phyloP scores from a whole-genome alignment of 2,113 vertebrate genomes.

The Columba janthina region DNA sequence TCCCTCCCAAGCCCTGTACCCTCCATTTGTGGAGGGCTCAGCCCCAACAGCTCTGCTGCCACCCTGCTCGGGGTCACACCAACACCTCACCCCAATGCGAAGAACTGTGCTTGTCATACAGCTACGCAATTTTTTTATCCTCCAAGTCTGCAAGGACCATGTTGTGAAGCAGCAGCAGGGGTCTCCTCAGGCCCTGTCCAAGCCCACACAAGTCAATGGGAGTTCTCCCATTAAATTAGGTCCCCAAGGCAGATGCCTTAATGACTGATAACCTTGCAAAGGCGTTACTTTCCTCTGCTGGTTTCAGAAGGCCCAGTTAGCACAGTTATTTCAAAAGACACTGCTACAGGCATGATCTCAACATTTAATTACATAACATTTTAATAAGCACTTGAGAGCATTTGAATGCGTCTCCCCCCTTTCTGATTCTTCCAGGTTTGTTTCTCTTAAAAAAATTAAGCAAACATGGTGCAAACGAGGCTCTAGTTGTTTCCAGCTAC shows the following conservation, averaged over 20 bases:
- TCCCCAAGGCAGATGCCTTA: neutral
- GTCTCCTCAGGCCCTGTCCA: neutral
- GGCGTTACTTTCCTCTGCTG: neutral
- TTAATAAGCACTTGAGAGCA: constrained; percentile 17
- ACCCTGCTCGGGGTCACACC: neutral
- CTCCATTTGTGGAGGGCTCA: neutral
- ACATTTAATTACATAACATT: constrained; percentile 58
- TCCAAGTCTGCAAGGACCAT: neutral
- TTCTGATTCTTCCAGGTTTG: constrained; percentile 21
- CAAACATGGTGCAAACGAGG: neutral
- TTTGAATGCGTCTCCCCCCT: constrained; percentile 5
- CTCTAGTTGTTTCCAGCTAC: neutral
- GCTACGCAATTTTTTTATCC: neutral
- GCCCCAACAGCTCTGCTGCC: neutral
- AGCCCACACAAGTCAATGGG: constrained; percentile 9
- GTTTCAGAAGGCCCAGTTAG: neutral
- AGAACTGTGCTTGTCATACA: neutral
- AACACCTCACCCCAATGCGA: neutral
- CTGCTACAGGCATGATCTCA: constrained; percentile 46
- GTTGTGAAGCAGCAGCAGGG: neutral
- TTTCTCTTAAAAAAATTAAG: neutral
- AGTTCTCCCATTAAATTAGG: constrained; percentile 26
- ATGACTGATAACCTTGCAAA: constrained; percentile 21
- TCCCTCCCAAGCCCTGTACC: neutral
- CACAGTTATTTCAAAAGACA: constrained; percentile 38